Base-by-base conservation (phyloP, 1,140 invertebrate genomes). In the Euwallacea fornicatus region DNA sequence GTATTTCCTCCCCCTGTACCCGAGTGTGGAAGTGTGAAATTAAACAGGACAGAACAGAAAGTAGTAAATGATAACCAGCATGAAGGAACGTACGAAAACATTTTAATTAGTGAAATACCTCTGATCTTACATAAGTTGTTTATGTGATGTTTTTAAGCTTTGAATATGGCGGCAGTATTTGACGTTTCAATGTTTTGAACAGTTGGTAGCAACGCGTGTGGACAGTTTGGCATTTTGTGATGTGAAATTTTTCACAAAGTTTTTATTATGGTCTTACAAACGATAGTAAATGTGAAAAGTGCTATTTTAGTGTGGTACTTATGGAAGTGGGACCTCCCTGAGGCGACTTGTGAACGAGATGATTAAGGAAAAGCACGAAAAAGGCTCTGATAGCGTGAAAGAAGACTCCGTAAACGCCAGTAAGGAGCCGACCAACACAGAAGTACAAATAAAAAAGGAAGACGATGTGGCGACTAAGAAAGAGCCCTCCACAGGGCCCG, bases 201-300 rank as follows among this genome's bases (percentile, higher is more conserved):
- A 68, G 80, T 81, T 81, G 80, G 80, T 80, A 81, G 78, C 76
- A 81, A 79, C 78, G 80, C 77, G 76, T 79, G 77, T 78, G 78
- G 79, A 79, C 80, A 80, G 77, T 81, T 81, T 81, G 80, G 80
- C 79, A 81, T 81, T 81, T 80, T 81, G 79, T 81, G 78, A 79
- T 81, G 79, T 80, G 79, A 80, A 78, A 77, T 78, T 80, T 78
- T 81, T 77, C 75, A 74, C 78, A 79, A 78, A 78, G 75, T 78
- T 80, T 77, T 79, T 80, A 79, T 79, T 79, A 78, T 78, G 74
- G 74, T 75, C 68, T 63, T 76, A 77, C 66, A 72, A 73, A 65
- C 72, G 73, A 76, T 78, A 76, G 74, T 76, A 75, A 72, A 61
- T 76, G 74, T 75, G 74, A 72, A 78, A 76, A 76, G 76, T 75